Percentiles rank a stretch among this genome's conserved stretches.
Conservation (phyloP, 2,113 vertebrate genomes). For the Archilochus colubris region DNA sequence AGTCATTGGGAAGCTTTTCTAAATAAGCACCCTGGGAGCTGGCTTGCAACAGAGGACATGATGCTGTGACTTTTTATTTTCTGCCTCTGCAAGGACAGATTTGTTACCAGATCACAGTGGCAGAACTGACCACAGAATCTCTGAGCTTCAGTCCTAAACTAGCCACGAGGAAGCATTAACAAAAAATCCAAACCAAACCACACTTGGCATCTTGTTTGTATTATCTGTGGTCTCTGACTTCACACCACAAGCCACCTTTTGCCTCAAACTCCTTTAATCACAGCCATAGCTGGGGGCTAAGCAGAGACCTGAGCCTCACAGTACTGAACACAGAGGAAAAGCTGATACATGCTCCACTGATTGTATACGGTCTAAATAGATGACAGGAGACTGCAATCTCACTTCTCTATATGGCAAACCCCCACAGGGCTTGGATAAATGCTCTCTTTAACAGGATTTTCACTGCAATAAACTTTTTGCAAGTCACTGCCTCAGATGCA, state of each 20-base stretch:
- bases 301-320: background rate
- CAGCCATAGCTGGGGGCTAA: background rate
- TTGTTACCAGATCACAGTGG: slow-evolving; percentile 22
- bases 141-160: slow-evolving; percentile 6
- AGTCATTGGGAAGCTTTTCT: background rate
- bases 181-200: slow-evolving; percentile 26
- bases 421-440: background rate
- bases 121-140: slow-evolving; percentile 3
- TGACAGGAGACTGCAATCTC: background rate
- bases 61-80: background rate
- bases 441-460: background rate
- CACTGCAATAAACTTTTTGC: background rate
- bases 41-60: background rate
- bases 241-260: slow-evolving; percentile 38
- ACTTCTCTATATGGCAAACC: background rate
- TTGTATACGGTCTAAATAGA: background rate
- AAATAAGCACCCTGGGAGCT: slow-evolving; percentile 34
- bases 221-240: slow-evolving; percentile 47
- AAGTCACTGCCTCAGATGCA: background rate
- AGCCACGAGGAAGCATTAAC: background rate
- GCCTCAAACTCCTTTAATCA: slow-evolving; percentile 33
- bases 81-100: slow-evolving; percentile 10
- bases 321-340: background rate
- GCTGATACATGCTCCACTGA: background rate
- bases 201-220: slow-evolving; percentile 23